Evolutionary conservation across 1,140 invertebrate species (phyloP).

Genomic region (Leptopilina clavipes): DNA sequence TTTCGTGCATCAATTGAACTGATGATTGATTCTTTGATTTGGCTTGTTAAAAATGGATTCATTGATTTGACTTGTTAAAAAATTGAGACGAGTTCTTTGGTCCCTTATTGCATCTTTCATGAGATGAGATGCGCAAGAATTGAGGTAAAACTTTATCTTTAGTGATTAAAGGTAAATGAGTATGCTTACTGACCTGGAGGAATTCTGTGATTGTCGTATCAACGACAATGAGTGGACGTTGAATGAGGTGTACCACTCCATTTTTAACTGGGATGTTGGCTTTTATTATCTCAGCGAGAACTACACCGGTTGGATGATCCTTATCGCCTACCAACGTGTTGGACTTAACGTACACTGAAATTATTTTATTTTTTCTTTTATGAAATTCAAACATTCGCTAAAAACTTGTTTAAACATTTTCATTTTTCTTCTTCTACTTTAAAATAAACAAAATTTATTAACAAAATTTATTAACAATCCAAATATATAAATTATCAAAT

Average conservation of each 20-base stretch:
- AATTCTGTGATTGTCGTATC: slow-evolving; percentile 89
- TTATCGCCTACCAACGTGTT: slow-evolving; percentile 87
- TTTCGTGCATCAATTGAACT: no score
- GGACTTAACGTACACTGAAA: slow-evolving; percentile 89
- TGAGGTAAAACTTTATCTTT: slow-evolving; percentile 14
- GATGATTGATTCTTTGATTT: slow-evolving; percentile 12
- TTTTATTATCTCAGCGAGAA: slow-evolving; percentile 89
- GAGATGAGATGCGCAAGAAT: slow-evolving; percentile 5
- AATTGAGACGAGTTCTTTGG: not conserved
- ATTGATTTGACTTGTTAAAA: not conserved
- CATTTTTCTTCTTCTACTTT: no score
- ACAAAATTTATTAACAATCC: no score
- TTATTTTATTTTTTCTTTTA: not conserved
- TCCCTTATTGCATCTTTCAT: not conserved
- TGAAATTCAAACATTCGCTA: not conserved
- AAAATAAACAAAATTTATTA: no score
- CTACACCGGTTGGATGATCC: slow-evolving; percentile 86
- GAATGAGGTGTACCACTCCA: slow-evolving; percentile 93
- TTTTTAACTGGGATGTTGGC: slow-evolving; percentile 95
- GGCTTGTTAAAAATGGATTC: slow-evolving; percentile 1
- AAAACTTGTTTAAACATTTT: no score
- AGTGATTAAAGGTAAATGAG: not conserved
- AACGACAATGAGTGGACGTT: slow-evolving; percentile 91
- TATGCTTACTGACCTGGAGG: slow-evolving; percentile 82
- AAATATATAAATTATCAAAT: no score